Conservation (phyloP, 2,797 vertebrate species). For the Iguana delicatissima region DNA sequence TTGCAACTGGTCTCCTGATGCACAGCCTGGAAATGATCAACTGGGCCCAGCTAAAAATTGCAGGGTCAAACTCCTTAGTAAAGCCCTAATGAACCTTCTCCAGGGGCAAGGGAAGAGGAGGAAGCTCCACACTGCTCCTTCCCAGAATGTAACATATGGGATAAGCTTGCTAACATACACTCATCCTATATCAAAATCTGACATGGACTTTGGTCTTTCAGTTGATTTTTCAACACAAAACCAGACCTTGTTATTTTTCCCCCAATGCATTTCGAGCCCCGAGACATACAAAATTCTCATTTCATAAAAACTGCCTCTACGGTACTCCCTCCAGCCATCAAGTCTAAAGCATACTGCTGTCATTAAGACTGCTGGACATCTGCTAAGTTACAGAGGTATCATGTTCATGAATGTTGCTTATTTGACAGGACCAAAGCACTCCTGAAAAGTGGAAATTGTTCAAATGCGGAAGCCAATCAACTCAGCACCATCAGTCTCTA, state of each 20-base stretch:
- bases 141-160: not conserved
- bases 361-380: not conserved
- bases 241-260: not conserved
- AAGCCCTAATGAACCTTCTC: not conserved
- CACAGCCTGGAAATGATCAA: not conserved
- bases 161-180: not conserved
- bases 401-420: not conserved
- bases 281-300: not conserved
- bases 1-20: not conserved
- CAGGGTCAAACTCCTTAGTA: not conserved
- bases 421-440: too few relatives aligned
- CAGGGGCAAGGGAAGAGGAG: not conserved
- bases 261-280: too few relatives aligned
- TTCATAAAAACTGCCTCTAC: not conserved
- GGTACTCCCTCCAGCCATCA: not conserved
- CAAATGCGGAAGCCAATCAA: too few relatives aligned
- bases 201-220: not conserved
- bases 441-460: too few relatives aligned
- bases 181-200: not conserved
- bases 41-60: not conserved
- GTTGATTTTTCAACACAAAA: not conserved
- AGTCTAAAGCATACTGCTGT: not conserved
- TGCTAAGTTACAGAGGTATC: not conserved
- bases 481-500: too few relatives aligned
- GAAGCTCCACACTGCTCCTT: not conserved